phyloP scores from a whole-genome alignment of 2,113 vertebrate species.

The Mesitornis unicolor region DNA sequence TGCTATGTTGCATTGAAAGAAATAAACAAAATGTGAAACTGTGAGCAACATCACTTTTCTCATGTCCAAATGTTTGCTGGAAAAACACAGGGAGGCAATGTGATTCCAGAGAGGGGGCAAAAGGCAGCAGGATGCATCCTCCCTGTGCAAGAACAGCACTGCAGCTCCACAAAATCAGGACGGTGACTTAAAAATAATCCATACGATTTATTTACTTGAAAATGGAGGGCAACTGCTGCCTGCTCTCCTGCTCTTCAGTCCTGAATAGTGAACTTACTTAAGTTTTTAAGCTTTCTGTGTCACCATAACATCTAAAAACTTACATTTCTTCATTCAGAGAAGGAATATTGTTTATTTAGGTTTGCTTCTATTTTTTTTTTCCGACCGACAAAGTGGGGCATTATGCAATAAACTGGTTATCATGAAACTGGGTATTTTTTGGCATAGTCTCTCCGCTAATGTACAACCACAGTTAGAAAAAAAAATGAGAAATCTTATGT shows the following conservation, averaged over 20 bases:
- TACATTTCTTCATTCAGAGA: not conserved
- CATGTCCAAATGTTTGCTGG: not conserved
- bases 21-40: not conserved
- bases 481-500: conserved; percentile 8
- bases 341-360: not conserved
- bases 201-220: not conserved
- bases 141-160: not conserved
- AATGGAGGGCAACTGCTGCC: not conserved
- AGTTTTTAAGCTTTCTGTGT: not conserved
- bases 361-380: not conserved
- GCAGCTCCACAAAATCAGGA: not conserved
- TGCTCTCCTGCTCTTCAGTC: not conserved
- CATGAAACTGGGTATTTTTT: not conserved
- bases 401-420: not conserved
- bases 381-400: not conserved
- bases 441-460: not conserved
- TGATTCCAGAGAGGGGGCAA: not conserved
- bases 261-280: not conserved
- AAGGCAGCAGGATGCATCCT: not conserved
- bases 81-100: not conserved
- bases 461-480: not conserved
- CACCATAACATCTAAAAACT: not conserved
- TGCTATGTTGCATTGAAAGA: not conserved
- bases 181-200: not conserved
- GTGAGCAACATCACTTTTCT: not conserved